These are phyloP conservation scores for Zaprionus ornatus DNA, from an alignment of 1,140 invertebrate genomes.

Conservation along the genomic window DNA sequence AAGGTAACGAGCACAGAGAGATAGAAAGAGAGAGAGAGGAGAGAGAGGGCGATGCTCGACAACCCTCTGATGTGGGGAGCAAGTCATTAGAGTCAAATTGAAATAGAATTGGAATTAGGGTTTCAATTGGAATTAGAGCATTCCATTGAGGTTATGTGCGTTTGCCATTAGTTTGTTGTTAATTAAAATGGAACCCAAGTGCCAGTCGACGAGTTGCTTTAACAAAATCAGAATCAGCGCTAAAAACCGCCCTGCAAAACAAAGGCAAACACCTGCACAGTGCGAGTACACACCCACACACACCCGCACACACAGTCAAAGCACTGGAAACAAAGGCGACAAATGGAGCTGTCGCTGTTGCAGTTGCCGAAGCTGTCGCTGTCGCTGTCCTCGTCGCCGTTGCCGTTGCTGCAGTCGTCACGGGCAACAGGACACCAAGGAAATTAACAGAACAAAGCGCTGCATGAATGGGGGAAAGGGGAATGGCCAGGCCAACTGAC, in stretches of 20 bases:
- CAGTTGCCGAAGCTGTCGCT: slow-evolving; percentile 15
- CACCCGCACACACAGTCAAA: slow-evolving; percentile 39
- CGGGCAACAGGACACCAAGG: slow-evolving; percentile 75
- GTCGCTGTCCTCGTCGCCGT: slow-evolving; percentile 3
- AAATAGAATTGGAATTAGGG: slow-evolving; percentile 64
- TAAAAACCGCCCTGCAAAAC: slow-evolving; percentile 74
- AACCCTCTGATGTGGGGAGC: slow-evolving; percentile 26
- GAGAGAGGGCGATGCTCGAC: background rate
- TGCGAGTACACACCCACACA: slow-evolving; percentile 11
- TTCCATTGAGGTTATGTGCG: slow-evolving; percentile 44
- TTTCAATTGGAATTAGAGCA: slow-evolving; percentile 30
- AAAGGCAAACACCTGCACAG: slow-evolving; percentile 70
- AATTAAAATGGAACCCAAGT: slow-evolving; percentile 77
- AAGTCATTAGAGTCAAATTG: slow-evolving; percentile 76
- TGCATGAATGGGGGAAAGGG: slow-evolving; percentile 34
- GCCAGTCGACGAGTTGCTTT: slow-evolving; percentile 54
- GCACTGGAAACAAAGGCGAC: slow-evolving; percentile 66
- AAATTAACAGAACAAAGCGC: slow-evolving; percentile 73
- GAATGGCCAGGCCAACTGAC: slow-evolving; percentile 15
- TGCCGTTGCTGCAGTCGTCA: slow-evolving; percentile 39
- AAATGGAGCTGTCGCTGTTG: slow-evolving; percentile 63
- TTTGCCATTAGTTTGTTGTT: slow-evolving; percentile 79
- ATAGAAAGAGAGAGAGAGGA: background rate
- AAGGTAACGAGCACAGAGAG: slow-evolving; percentile 48
- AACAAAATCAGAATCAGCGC: slow-evolving; percentile 71